Evolutionary conservation across 1,140 invertebrate species (phyloP), one percentile per base, ranked within the genome.

Genomic region (Venturia canescens): DNA sequence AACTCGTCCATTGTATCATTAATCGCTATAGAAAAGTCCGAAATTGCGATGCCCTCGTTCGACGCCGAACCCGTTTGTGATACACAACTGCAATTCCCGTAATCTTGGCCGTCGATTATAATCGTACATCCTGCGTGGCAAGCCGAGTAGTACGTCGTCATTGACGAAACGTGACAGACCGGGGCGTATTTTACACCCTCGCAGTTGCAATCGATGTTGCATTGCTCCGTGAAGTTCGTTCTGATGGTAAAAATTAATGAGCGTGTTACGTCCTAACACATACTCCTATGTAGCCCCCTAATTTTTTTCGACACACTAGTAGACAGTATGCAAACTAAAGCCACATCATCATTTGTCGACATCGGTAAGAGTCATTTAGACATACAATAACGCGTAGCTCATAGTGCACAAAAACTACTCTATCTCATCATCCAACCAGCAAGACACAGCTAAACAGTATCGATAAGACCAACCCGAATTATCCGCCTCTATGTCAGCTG

Each of bases 111-210:
- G 71, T 88, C 85, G 2, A 91, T 71, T 5, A 88, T 82, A 0
- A 66, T 86, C 13, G 72, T 89, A 53, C 94, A 95, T 1, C 94
- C 94, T 0, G 94, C 94, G 83, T 95, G 94, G 83, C 94, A 95
- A 11, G 94, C 91, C 9, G 94, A 94, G 86, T 93, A 95, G 80
- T 91, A 95, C 2, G 94, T 94, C 18, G 92, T 92, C 79, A 87
- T 90, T 1, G 90, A 92, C 3, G 90, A 82, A 50, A 92, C 91
- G 79, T 94, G 92, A 81, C 94, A 94, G 1, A 95, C 93, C 0
- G 94, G 94, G 0, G 92, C 90, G 84, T 94, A 94, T 80, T 92
- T 93, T 0, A 94, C 88, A 27, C 86, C 85, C 0, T 91, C 90
- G 84, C 94, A 94, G 31, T 89, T 90, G 83, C 94, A 95, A 21